These are phyloP conservation scores for Rallus crepitans DNA, from an alignment of 2,797 vertebrate genomes.

Conservation along the genomic window DNA sequence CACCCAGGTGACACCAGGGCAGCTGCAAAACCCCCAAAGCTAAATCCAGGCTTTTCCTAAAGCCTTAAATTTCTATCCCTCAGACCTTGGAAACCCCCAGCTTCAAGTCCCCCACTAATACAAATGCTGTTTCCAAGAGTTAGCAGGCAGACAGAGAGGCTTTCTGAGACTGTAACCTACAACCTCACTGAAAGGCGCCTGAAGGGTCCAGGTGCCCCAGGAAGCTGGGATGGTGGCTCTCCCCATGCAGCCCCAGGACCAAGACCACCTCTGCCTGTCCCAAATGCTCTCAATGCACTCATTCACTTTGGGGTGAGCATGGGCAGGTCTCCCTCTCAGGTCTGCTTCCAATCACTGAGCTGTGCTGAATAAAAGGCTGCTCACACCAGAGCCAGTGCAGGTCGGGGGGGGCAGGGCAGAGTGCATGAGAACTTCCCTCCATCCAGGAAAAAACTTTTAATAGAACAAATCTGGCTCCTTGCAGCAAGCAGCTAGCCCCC, in stretches of 20 bases:
- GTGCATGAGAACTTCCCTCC: conserved; percentile 68
- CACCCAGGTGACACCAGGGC: background rate
- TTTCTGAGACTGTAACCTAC: background rate
- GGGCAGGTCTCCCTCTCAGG: background rate
- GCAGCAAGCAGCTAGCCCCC: background rate
- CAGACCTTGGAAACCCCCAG: background rate
- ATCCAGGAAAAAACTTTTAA: conserved; percentile 53
- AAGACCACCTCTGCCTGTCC: background rate
- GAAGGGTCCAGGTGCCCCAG: fast-evolving
- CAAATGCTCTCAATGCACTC: fast-evolving
- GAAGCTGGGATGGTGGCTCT: background rate
- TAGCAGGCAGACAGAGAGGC: background rate
- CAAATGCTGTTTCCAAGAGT: background rate
- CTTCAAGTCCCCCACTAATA: background rate
- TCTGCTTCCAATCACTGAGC: conserved; percentile 8
- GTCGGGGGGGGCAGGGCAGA: conserved; percentile 50
- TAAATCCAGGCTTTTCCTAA: background rate
- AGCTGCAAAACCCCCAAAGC: background rate
- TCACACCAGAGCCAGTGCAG: background rate
- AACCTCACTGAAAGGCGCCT: fast-evolving
- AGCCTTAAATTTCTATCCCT: background rate
- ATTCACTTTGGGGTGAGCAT: background rate
- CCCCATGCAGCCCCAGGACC: background rate
- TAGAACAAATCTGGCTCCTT: conserved; percentile 61
- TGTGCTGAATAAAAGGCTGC: background rate